Evolutionary conservation across 2,888 invertebrate species (phyloP).

Genomic region (Lissonota sp.): DNA sequence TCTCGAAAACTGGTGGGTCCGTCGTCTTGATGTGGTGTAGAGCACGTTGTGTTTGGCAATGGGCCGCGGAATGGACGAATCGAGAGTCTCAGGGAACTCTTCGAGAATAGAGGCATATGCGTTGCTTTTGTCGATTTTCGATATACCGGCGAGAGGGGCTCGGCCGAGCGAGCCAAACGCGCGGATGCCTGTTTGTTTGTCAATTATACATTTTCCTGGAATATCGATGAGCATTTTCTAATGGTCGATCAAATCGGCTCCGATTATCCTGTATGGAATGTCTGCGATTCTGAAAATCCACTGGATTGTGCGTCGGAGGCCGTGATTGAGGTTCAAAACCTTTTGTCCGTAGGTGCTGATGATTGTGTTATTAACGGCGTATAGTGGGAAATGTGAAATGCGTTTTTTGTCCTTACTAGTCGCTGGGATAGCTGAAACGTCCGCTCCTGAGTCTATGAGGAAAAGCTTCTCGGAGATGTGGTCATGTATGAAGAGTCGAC

Average conservation of each 20-base stretch:
- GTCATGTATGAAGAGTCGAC: conserved; percentile 1
- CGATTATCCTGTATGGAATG: conserved; percentile 57
- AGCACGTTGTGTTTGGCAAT: conserved; percentile 41
- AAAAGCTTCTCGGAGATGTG: conserved; percentile 9
- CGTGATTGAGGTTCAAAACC: conserved; percentile 53
- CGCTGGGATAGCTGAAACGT: conserved; percentile 58
- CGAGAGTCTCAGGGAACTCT: conserved; percentile 51
- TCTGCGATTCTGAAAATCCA: conserved; percentile 63
- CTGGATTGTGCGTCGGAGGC: conserved; percentile 55
- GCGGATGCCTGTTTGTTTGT: not conserved
- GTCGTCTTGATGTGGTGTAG: not conserved
- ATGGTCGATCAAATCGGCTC: conserved; percentile 56
- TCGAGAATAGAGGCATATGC: conserved; percentile 18
- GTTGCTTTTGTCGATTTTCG: conserved; percentile 5
- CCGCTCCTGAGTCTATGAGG: conserved; percentile 63
- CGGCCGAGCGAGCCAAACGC: conserved; percentile 17
- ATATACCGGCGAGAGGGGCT: conserved; percentile 16
- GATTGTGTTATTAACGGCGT: conserved; percentile 57
- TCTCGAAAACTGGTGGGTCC: no score
- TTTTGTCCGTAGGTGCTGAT: conserved; percentile 62
- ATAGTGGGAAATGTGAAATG: not conserved
- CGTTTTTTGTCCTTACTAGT: not conserved
- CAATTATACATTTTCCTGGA: conserved; percentile 14
- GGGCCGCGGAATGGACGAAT: not conserved
- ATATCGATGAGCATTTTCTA: conserved; percentile 21